These are phyloP conservation scores for Elgaria multicarinata DNA, from an alignment of 2,113 vertebrate genomes.

Conservation along the genomic window DNA sequence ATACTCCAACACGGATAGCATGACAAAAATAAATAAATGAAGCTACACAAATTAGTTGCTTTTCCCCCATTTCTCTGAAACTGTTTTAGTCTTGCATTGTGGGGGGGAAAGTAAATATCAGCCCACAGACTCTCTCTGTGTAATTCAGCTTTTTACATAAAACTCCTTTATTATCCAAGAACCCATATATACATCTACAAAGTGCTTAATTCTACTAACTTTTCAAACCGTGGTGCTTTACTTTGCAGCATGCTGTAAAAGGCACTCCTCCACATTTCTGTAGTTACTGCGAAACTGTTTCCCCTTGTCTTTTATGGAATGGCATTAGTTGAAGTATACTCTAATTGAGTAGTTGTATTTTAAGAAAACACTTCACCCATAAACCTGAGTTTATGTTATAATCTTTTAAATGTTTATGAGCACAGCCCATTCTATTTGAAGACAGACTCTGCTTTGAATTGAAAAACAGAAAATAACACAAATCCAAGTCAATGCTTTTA, in stretches of 20 bases:
- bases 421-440: slow-evolving; percentile 49
- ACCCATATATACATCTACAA: slow-evolving; percentile 20
- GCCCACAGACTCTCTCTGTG: slow-evolving; percentile 41
- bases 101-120: slow-evolving; percentile 25
- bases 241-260: slow-evolving; percentile 35
- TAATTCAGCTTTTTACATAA: slow-evolving; percentile 11
- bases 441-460: slow-evolving; percentile 41
- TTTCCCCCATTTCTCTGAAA: slow-evolving; percentile 44
- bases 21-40: slow-evolving; percentile 20
- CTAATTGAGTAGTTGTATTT: slow-evolving; percentile 34
- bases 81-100: background rate
- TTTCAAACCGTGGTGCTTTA: slow-evolving; percentile 30
- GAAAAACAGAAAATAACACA: slow-evolving; percentile 57
- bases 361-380: slow-evolving; percentile 39
- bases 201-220: slow-evolving; percentile 53
- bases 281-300: slow-evolving; percentile 27
- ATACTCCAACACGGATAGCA: slow-evolving; percentile 24
- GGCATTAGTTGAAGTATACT: background rate
- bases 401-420: slow-evolving; percentile 42
- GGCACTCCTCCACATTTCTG: slow-evolving; percentile 19
- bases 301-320: slow-evolving; percentile 27
- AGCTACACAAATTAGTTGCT: slow-evolving; percentile 15
- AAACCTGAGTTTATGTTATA: slow-evolving; percentile 42
- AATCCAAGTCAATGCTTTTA: slow-evolving; percentile 49
- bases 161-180: slow-evolving; percentile 56